Conservation (phyloP, 2,888 invertebrate species). For the Stenoptilia bipunctidactyla region DNA sequence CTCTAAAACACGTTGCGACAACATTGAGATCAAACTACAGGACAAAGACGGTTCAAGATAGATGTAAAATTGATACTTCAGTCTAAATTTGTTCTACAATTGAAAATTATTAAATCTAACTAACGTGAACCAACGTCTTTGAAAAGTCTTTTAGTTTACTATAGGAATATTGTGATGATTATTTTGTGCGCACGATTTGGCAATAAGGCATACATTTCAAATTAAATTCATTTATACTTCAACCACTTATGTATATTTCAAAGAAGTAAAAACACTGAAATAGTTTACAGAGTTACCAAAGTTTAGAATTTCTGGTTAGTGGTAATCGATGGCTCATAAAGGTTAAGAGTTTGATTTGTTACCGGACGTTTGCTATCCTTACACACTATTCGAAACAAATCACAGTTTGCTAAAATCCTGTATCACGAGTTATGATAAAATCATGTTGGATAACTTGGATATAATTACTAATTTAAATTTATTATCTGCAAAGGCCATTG, state of each 20-base stretch:
- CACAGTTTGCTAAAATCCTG: conserved; percentile 11
- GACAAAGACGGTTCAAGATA: too few relatives aligned
- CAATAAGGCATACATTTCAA: conserved; percentile 30
- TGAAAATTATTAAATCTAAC: not conserved
- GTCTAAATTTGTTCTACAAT: conserved; percentile 18
- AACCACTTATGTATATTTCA: too few relatives aligned
- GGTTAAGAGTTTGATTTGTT: too few relatives aligned
- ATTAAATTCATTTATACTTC: conserved; percentile 9
- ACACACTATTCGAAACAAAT: conserved; percentile 26
- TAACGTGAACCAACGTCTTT: not conserved
- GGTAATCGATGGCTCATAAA: too few relatives aligned
- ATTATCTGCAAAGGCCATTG: conserved; percentile 32
- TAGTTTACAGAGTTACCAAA: too few relatives aligned
- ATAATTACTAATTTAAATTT: conserved; percentile 11
- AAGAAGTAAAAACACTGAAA: too few relatives aligned
- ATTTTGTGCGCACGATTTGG: conserved; percentile 30
- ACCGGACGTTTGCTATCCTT: too few relatives aligned
- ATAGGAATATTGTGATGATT: not conserved
- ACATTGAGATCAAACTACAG: too few relatives aligned
- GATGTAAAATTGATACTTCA: too few relatives aligned
- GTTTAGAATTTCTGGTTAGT: too few relatives aligned
- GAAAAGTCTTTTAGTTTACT: not conserved
- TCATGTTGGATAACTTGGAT: not conserved
- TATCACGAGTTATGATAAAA: not conserved
- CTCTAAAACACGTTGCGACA: too few relatives aligned